Evolutionary conservation across 2,113 vertebrate species (phyloP).

Genomic region (Cygnus atratus): DNA sequence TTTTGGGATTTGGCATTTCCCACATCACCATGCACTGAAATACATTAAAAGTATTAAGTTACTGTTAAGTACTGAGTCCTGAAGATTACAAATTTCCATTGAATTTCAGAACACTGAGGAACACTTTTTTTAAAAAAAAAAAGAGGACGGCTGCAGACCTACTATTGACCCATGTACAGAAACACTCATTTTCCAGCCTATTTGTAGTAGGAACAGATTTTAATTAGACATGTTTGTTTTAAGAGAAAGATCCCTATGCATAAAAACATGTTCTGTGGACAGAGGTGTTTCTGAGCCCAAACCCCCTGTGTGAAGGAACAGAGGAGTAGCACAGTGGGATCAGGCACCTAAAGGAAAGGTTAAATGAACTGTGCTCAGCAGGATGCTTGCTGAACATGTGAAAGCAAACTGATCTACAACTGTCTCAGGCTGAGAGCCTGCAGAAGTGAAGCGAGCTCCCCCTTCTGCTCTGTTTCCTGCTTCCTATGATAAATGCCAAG

Average conservation of each 20-base stretch:
- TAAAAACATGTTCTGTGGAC: background rate
- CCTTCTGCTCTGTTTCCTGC: background rate
- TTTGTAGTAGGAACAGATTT: background rate
- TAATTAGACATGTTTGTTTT: background rate
- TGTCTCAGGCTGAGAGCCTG: background rate
- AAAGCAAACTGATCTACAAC: background rate
- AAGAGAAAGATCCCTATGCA: rapidly evolving
- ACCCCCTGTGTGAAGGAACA: background rate
- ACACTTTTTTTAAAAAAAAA: background rate
- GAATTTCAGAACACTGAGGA: background rate
- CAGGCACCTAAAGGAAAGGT: background rate
- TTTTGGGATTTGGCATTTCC: background rate
- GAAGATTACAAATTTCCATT: background rate
- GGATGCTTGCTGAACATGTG: rapidly evolving
- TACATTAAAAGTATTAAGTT: background rate
- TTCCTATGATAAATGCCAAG: background rate
- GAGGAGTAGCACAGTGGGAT: background rate
- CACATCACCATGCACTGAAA: background rate
- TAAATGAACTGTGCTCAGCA: background rate
- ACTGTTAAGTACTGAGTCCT: background rate
- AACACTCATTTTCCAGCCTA: background rate
- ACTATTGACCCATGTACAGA: background rate
- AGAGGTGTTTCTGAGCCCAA: background rate
- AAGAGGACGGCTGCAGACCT: background rate
- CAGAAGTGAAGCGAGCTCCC: background rate